A percentile compares a stretch with the other conserved stretches of the same genome.
Conservation (phyloP, 2,888 invertebrate species). For the Drosophila ustulata region DNA sequence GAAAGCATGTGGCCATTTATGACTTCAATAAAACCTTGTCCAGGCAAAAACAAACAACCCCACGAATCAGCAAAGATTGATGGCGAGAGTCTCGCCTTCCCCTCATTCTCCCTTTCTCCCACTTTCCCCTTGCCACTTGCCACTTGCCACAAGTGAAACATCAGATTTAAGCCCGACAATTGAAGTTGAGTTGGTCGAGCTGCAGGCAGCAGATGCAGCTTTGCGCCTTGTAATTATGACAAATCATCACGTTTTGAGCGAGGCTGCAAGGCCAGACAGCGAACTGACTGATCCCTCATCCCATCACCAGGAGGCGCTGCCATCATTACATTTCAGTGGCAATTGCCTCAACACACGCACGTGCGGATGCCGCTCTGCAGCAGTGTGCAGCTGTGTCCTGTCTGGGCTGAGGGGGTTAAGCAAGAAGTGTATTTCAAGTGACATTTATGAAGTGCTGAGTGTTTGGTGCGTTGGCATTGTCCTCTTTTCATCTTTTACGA, state of each 20-base stretch:
- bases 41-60: conserved; percentile 8
- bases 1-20: conserved; percentile 32
- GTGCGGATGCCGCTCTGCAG: conserved; percentile 47
- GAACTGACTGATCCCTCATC: conserved; percentile 5
- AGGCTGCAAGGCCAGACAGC: conserved; percentile 60
- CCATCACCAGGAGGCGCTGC: neutral
- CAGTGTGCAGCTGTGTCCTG: conserved; percentile 8
- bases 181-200: conserved; percentile 14
- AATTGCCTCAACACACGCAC: conserved; percentile 57
- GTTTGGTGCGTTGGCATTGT: conserved; percentile 46
- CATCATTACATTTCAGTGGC: conserved; percentile 31
- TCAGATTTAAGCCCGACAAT: conserved; percentile 21
- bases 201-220: conserved; percentile 19
- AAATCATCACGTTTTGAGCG: conserved; percentile 74
- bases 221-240: conserved; percentile 64
- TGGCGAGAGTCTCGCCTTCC: neutral
- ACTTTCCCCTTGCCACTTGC: conserved; percentile 2
- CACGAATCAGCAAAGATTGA: neutral
- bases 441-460: conserved; percentile 75
- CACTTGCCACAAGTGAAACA: conserved; percentile 19
- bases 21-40: conserved; percentile 27
- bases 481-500: conserved; percentile 28
- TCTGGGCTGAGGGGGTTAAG: conserved; percentile 11
- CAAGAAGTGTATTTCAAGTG: conserved; percentile 73
- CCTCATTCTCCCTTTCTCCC: too few relatives aligned